Evolutionary conservation across 2,113 vertebrate species (phyloP), one percentile per base, ranked within the genome.

Genomic region (Sigmodon hispidus): DNA sequence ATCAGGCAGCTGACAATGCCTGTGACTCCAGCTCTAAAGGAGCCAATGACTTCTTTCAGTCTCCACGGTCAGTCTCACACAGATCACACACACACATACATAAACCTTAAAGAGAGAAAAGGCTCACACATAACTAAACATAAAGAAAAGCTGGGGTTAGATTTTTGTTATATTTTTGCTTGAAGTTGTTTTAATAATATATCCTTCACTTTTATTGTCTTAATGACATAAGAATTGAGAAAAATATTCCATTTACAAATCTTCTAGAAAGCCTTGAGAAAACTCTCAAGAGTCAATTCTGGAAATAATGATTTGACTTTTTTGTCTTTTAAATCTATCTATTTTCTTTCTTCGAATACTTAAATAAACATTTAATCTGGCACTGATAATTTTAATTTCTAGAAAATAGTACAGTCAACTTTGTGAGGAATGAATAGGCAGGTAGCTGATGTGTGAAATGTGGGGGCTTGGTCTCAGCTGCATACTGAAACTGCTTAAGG

Each of bases 221-320:
- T 75, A 85, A 22, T n/a, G 22, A 65, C 8, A 45, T 29, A 72
- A 67, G 87, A 70, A 55, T n/a, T 1, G 19, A 43, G 45, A 57
- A 40, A 55, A 80, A 13, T 36, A 24, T 17, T 3, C 67, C 57
- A 63, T 43, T 70, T 55, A 75, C 59, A 86, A 88, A 50, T 91
- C n/a, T 80, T 84, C 31, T 45, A 80, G 26, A 95, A 21, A 69
- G 94, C 88, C 31, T 65, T 55, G 48, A 83, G 72, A 90, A 96
- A 90, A 85, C 0, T 6, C 40, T 86, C 29, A 48, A 48, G 70
- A 93, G 59, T 26, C 52, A 88, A 43, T 86, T 94, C 87, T 52
- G 43, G 48, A 95, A 96, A 91, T 36, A 43, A 61, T 17, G 16
- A 70, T 26, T 31, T 96, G 34, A 57, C 9, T 90, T 87, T 26